phyloP scores from a whole-genome alignment of 92 coral and sea anemone species.

The Zoanthus gigantus region DNA sequence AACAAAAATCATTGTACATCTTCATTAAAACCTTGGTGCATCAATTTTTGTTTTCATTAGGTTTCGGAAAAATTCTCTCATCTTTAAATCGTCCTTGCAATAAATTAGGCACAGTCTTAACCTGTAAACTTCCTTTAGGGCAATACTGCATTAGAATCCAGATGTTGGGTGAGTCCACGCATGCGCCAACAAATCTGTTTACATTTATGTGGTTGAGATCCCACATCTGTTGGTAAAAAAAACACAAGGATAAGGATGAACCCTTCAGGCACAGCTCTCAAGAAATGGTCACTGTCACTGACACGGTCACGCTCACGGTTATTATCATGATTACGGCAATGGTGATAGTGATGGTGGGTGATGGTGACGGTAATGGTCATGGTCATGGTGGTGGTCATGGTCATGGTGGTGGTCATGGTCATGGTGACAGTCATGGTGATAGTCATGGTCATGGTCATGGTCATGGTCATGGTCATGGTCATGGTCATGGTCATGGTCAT shows the following conservation, averaged over 20 bases:
- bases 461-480: not conserved
- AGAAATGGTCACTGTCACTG: not conserved
- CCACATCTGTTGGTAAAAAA: conserved; percentile 62
- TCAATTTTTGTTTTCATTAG: not conserved
- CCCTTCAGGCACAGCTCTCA: not conserved
- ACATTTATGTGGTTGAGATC: conserved; percentile 88
- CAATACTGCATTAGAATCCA: conserved; percentile 89
- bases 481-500: not conserved
- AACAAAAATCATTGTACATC: too few species aligned
- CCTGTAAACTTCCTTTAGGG: conserved; percentile 93
- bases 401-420: not conserved
- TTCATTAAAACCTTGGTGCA: too few species aligned
- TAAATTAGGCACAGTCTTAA: conserved; percentile 22
- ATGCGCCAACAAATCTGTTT: conserved; percentile 93
- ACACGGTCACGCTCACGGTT: too few species aligned
- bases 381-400: too few species aligned
- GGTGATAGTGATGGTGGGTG: too few species aligned
- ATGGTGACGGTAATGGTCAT: too few species aligned
- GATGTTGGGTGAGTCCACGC: conserved; percentile 80
- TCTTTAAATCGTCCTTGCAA: not conserved
- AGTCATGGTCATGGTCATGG: not conserved
- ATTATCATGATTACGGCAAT: too few species aligned
- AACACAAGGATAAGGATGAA: not conserved
- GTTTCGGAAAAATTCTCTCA: too few species aligned
- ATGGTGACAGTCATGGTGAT: not conserved